Evolutionary conservation across 23 tunicate genomes (phyloP).

Genomic region (Trididemnum clinides): DNA sequence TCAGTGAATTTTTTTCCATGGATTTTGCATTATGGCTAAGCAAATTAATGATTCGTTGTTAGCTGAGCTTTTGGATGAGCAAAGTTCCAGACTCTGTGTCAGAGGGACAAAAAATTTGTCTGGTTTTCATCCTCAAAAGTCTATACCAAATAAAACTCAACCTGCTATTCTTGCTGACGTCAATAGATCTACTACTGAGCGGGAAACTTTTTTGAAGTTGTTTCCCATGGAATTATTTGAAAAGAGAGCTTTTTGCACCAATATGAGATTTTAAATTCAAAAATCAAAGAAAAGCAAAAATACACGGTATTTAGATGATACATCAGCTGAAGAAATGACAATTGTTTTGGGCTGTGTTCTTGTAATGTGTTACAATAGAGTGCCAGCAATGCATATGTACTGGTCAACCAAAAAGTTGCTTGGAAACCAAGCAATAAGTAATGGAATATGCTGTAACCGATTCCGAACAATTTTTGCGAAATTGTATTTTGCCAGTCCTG

Average conservation of each 20-base stretch:
- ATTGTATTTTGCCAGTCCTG: constrained; percentile 20
- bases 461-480: constrained; percentile 21
- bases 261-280: constrained; percentile 1
- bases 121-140: background rate
- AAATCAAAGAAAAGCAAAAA: background rate
- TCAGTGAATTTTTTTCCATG: background rate
- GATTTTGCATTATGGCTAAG: background rate
- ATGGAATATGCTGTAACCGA: background rate
- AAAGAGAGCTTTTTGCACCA: constrained; percentile 10
- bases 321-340: constrained; percentile 16
- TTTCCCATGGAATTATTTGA: constrained; percentile 20
- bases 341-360: constrained; percentile 14
- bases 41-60: background rate
- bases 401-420: constrained; percentile 2
- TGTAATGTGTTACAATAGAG: constrained; percentile 8
- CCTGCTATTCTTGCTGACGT: constrained; percentile 23
- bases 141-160: constrained; percentile 6
- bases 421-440: background rate
- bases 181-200: constrained; percentile 9
- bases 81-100: background rate
- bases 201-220: constrained; percentile 5
- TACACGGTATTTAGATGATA: background rate
- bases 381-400: too few species aligned
- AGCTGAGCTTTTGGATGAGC: background rate
- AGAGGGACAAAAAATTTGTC: background rate